Evolutionary conservation across 2,113 vertebrate genomes (phyloP), one percentile per base, ranked within the genome.

Genomic region (Cygnus atratus): DNA sequence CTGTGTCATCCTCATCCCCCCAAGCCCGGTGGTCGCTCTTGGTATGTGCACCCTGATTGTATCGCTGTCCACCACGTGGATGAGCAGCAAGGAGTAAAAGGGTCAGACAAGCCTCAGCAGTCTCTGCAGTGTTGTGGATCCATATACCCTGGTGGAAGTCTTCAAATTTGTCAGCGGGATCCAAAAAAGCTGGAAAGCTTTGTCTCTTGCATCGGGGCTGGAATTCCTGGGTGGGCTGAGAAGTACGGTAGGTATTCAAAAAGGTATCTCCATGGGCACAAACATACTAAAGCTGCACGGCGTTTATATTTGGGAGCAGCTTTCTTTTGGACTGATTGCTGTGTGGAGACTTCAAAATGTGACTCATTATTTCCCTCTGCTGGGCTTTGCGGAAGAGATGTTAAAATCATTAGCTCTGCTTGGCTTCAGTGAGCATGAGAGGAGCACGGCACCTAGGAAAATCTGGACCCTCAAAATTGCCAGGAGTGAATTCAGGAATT

Each of bases 381-480:
- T 26, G 41, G 39, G 39, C 46, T 66, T 22, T 86, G 54, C 41
- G 39, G 50, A 41, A 79, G n/a, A 61, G 13, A 15, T 24, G 29
- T 13, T 29, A 63, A 86, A 52, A 83, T 17, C 31, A 80, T 43
- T 4, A 62, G 28, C 33, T 63, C 14, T n/a, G 37, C 44, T 24
- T 70, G 35, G 10, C 31, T 33, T 25, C 7, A 52, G 4, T 24
- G 16, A 29, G 31, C 13, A 6, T 5, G 13, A 35, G 58, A 61
- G 20, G 22, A 83, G 58, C 76, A 33, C 31, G 81, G 50, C 33
- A 62, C 35, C 22, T 21, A 48, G 33, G 14, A 65, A 29, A 75
- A 43, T 10, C 35, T 41, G 25, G 4, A 1, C 1, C 13, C 28
- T 4, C 28, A 3, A 24, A 4, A 10, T 5, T 33, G 17, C 33